These are phyloP conservation scores for Crioceris asparagi DNA, from an alignment of 2,888 invertebrate species.

Conservation along the genomic window DNA sequence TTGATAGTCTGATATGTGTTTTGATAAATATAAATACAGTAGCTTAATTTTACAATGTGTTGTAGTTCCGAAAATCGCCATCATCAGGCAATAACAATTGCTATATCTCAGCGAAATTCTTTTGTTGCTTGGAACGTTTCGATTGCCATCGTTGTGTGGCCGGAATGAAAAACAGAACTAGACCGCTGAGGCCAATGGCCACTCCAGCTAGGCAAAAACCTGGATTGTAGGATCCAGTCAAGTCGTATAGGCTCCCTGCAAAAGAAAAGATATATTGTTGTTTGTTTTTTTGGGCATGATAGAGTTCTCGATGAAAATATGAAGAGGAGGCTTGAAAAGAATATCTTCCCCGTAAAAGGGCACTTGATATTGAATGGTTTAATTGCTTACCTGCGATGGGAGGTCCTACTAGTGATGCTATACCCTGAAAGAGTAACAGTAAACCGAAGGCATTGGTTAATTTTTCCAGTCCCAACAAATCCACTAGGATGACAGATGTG, in stretches of 20 bases:
- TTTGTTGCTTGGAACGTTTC: too few species aligned
- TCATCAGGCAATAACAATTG: conserved; percentile 1
- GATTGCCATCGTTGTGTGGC: conserved; percentile 46
- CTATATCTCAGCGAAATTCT: background rate
- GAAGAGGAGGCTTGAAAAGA: background rate
- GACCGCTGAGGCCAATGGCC: conserved; percentile 75
- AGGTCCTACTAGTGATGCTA: conserved; percentile 86
- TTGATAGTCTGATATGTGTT: too few species aligned
- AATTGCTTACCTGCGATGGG: conserved; percentile 73
- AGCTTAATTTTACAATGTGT: conserved; percentile 1
- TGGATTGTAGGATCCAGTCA: conserved; percentile 64
- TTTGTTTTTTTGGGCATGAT: background rate
- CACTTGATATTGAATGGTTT: background rate
- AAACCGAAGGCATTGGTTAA: conserved; percentile 92
- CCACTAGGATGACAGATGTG: conserved; percentile 90
- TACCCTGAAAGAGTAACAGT: conserved; percentile 84
- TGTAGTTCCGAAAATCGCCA: background rate
- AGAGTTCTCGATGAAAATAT: background rate
- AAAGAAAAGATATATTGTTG: conserved; percentile 20
- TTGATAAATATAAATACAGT: too few species aligned
- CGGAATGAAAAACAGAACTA: conserved; percentile 79
- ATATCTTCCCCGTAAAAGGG: background rate
- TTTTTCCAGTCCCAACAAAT: conserved; percentile 83
- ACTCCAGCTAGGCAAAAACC: conserved; percentile 83
- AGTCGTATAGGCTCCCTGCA: conserved; percentile 76